Base-by-base conservation (phyloP, 2,888 invertebrate genomes). In the Phyllotreta striolata region DNA sequence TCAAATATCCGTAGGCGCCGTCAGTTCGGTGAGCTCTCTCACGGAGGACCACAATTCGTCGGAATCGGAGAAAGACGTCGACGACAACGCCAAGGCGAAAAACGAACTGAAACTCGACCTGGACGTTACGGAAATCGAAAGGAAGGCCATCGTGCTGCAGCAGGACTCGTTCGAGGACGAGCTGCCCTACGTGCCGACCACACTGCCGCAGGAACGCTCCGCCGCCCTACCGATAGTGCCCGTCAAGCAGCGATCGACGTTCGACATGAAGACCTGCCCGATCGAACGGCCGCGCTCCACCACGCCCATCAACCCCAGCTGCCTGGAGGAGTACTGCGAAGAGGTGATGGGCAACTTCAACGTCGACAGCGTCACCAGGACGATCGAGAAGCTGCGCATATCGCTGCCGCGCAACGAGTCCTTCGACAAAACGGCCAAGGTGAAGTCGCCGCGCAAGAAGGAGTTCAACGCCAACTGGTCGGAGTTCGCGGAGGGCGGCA, bases 101-200 rank as follows among this genome's bases (percentile, higher is more conserved):
- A 6, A 79, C 8, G 73, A 76, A 47, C 72, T 78, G 6, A 72
- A 77, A 58, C 68, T 83, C 24, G 84, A 87, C 14, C 85, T 87
- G 59, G 76, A 77, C 54, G 86, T 85, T 7, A 85, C 86, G 70
- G 89, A 89, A 72, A 83, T 88, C 52, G 94, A 94, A 79, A 86
- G 91, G 68, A 89, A 90, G 69, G 88, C 89, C 1, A 84, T 95
- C 46, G 92, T 94, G 49, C 84, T 89, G 63, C 89, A 87, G 73
- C 89, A 92, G 78, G 93, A 93, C 77, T 93, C 93, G 41, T 91
- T 92, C 77, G 93, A 93, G 75, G 87, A 87, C 60, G 92, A 93
- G 81, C 84, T 95, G 76, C 95, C 95, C 1, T 94, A 93, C 79
- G 88, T 95, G 76, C 94, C 95, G 62, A 94, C 95, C n/a, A 95